These are phyloP conservation scores for Cynodonichthys magdalenae DNA, from an alignment of 2,797 vertebrate species.

Conservation along the genomic window DNA sequence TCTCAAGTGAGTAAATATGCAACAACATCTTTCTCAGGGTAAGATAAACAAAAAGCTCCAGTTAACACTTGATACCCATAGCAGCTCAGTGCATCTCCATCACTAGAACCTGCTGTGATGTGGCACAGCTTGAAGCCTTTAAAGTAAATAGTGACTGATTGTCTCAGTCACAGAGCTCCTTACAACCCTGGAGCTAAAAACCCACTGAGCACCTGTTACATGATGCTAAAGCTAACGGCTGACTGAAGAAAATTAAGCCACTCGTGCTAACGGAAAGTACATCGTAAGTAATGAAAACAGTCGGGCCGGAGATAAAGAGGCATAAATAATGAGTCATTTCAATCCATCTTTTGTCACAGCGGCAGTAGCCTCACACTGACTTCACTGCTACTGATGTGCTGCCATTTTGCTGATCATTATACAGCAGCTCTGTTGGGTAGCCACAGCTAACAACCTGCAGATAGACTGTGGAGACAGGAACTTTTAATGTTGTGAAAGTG, in stretches of 20 bases:
- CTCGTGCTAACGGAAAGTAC: slow-evolving; percentile 27
- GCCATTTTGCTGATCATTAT: slow-evolving; percentile 51
- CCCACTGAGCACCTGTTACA: slow-evolving; percentile 45
- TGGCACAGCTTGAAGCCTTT: slow-evolving; percentile 34
- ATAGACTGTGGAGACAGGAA: slow-evolving; percentile 13
- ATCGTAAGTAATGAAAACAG: slow-evolving; percentile 45
- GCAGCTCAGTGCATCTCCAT: too few species aligned
- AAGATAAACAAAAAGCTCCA: slow-evolving; percentile 13
- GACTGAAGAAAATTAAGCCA: slow-evolving; percentile 20
- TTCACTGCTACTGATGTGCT: slow-evolving; percentile 46
- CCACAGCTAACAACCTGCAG: slow-evolving; percentile 42
- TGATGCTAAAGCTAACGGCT: slow-evolving; percentile 39
- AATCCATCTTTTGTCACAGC: slow-evolving; percentile 41
- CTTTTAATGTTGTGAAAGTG: slow-evolving; percentile 8
- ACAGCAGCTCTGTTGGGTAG: slow-evolving; percentile 40
- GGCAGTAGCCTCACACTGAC: slow-evolving; percentile 43
- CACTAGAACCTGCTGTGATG: slow-evolving; percentile 17
- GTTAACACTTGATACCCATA: too few species aligned
- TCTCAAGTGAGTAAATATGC: background rate
- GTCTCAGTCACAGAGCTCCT: slow-evolving; percentile 25
- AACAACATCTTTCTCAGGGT: slow-evolving; percentile 11
- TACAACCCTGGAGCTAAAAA: slow-evolving; percentile 35
- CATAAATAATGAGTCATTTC: slow-evolving; percentile 47
- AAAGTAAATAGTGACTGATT: slow-evolving; percentile 48
- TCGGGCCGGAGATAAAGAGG: slow-evolving; percentile 11